Evolutionary conservation across 2,888 invertebrate species (phyloP).

Genomic region (Villa cingulata): DNA sequence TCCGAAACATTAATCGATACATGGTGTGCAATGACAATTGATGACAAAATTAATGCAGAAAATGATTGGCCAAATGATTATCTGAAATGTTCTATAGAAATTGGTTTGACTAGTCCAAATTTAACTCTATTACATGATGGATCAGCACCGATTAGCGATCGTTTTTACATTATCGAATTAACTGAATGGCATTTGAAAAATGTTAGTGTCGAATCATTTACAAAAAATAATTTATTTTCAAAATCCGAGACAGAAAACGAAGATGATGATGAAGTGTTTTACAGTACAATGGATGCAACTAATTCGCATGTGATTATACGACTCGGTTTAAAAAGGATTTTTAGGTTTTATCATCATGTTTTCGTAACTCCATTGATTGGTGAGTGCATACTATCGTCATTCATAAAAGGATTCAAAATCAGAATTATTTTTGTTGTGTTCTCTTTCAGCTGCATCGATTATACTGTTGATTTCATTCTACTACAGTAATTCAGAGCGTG

Average conservation of each 20-base stretch:
- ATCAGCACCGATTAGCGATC: neutral
- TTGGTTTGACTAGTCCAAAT: conserved; percentile 15
- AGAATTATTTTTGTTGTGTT: neutral
- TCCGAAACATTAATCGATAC: conserved; percentile 12
- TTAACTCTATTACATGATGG: conserved; percentile 4
- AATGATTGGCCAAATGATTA: conserved; percentile 34
- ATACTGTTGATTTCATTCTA: conserved; percentile 27
- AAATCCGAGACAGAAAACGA: neutral
- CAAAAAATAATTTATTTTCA: neutral
- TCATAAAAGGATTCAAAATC: no score
- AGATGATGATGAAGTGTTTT: neutral
- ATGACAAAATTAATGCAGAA: conserved; percentile 21
- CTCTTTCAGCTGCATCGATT: conserved; percentile 21
- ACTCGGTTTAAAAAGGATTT: conserved; percentile 25
- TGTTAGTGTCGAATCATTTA: neutral
- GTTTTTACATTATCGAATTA: neutral
- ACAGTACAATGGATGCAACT: conserved; percentile 18
- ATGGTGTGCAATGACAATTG: conserved; percentile 23
- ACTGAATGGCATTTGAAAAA: conserved; percentile 7
- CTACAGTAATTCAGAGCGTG: conserved; percentile 25
- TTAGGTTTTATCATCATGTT: conserved; percentile 24
- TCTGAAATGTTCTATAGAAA: conserved; percentile 23
- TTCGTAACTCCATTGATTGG: conserved; percentile 27
- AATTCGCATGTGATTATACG: conserved; percentile 23
- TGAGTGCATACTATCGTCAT: no score